Percentiles rank a stretch among this genome's conserved stretches.
These are phyloP conservation scores for Coptodon bakossiorum DNA, from an alignment of 2,113 vertebrate species.

Conservation along the genomic window DNA sequence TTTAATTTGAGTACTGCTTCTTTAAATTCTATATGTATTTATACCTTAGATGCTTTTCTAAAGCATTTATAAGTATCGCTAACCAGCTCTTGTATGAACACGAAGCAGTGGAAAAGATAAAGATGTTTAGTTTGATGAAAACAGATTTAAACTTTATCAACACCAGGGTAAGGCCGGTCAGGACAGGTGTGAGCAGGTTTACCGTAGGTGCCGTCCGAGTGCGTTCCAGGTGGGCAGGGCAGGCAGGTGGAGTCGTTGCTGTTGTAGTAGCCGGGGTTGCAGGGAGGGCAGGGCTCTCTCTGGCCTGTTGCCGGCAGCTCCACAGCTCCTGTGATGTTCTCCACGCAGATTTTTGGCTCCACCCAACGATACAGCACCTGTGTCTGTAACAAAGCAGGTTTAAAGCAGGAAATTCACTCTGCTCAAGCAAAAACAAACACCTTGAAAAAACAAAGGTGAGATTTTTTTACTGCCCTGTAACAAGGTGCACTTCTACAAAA, in stretches of 20 bases:
- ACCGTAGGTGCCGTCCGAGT: conserved; percentile 88
- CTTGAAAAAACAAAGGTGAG: background rate
- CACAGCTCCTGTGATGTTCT: conserved; percentile 75
- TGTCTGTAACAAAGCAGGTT: conserved; percentile 70
- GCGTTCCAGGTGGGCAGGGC: conserved; percentile 83
- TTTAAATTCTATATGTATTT: background rate
- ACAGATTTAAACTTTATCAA: background rate
- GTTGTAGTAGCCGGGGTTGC: conserved; percentile 95
- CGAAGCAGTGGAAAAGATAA: background rate
- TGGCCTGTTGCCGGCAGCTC: conserved; percentile 83
- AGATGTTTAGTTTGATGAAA: background rate
- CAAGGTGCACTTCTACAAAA: background rate
- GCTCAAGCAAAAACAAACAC: background rate
- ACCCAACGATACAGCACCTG: conserved; percentile 92
- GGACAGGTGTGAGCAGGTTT: background rate
- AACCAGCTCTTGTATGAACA: background rate
- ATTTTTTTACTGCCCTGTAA: background rate
- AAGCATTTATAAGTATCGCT: background rate
- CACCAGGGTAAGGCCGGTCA: background rate
- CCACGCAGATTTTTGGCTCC: conserved; percentile 90
- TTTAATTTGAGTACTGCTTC: background rate
- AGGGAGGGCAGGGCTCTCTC: conserved; percentile 88
- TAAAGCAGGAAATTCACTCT: background rate
- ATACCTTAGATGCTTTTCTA: background rate
- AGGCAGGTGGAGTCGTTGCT: conserved; percentile 86